These are phyloP conservation scores for Pelobates cultripes DNA, from an alignment of 2,797 vertebrate species.

Conservation along the genomic window DNA sequence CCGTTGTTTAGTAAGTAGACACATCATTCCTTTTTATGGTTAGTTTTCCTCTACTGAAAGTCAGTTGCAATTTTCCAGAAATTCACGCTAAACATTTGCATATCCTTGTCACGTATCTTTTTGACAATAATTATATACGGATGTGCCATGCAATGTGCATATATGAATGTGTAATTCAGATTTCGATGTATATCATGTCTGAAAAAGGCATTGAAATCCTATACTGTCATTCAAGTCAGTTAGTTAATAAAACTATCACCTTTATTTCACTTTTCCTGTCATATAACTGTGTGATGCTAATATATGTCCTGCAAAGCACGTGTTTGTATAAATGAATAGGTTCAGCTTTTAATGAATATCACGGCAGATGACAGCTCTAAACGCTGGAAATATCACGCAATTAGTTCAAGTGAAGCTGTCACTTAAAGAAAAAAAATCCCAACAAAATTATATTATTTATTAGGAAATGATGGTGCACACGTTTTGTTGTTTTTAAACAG, in stretches of 20 bases:
- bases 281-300: not conserved
- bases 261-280: not conserved
- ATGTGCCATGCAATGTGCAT: not conserved
- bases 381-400: not conserved
- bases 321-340: not conserved
- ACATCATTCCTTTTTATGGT: not conserved
- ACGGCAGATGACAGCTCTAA: not conserved
- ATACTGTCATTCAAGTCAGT: not conserved
- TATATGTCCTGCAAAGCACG: not conserved
- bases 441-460: too few species aligned
- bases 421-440: too few species aligned
- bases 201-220: not conserved
- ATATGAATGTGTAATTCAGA: constrained; percentile 4
- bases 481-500: too few species aligned
- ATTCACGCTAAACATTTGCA: not conserved
- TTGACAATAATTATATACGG: constrained; percentile 2
- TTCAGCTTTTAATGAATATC: not conserved
- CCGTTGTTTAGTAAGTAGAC: too few species aligned
- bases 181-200: not conserved
- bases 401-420: not conserved
- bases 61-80: not conserved
- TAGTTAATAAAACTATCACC: constrained; percentile 4
- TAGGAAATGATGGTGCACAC: too few species aligned
- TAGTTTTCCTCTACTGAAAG: not conserved
- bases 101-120: not conserved